Evolutionary conservation across 2,113 vertebrate species (phyloP), one percentile per base, ranked within the genome.

Genomic region (Odontophorus gujanensis): DNA sequence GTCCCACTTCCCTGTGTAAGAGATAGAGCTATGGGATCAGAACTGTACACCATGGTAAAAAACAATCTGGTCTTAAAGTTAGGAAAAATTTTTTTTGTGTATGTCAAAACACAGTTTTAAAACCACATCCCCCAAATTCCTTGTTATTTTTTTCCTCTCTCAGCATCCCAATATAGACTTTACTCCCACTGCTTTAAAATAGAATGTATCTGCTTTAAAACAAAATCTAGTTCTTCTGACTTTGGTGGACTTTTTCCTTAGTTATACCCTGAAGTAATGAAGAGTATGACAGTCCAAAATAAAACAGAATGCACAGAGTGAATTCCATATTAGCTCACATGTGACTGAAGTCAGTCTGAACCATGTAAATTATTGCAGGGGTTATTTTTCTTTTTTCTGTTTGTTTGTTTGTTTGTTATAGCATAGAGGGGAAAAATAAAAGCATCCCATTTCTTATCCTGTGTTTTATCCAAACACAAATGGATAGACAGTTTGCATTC

Each of bases 401-500:
- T 55, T 81, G 32, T 30, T 50, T 50, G n/a, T n/a, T n/a, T n/a
- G n/a, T n/a, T 50, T 90, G 85, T 83, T 68, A 38, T 38, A 38
- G 21, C 19, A 16, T 43, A 9, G 21, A 48, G 80, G 9, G 2
- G 48, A 69, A 69, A 36, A 81, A 72, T 51, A 65, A 10, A 57
- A 77, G 48, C 5, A 75, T 14, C 17, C 55, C 28, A 36, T 36
- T 34, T 92, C 71, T 91, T 61, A 13, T 2, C 0, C 71, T 87
- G 22, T 71, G 71, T 92, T 87, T 95, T 79, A 92, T 85, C 71
- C 66, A n/a, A 63, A 89, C 84, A 92, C 95, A 96, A 94, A 87
- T 47, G 45, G 1, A 2, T 71, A 93, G 94, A 91, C 84, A 95
- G 91, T 85, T 89, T 95, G 84, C 53, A 77, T 80, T 96, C 85